These are phyloP conservation scores for Spatulosminthurus flaviceps DNA, from an alignment of 2,888 invertebrate species.

Conservation along the genomic window DNA sequence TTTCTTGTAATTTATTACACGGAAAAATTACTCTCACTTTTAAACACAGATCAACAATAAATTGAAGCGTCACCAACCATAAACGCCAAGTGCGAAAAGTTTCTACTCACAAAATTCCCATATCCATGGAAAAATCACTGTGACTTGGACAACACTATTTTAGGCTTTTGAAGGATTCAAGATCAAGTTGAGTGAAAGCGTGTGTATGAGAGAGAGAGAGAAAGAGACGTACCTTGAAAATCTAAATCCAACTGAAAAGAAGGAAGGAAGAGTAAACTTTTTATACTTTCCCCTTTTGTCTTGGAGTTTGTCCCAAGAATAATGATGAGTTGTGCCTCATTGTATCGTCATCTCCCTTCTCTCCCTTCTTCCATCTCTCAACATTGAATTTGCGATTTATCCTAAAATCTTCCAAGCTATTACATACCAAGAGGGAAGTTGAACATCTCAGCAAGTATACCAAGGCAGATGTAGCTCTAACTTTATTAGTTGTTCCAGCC, in stretches of 20 bases:
- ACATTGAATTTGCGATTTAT: neutral
- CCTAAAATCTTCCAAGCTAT: no score
- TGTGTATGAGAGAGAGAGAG: no score
- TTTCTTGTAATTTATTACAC: no score
- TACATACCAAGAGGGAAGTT: no score
- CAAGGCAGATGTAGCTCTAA: no score
- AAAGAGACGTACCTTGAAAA: slow-evolving; percentile 20
- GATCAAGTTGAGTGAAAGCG: no score
- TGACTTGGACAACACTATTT: no score
- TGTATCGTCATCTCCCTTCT: neutral
- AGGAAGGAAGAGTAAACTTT: slow-evolving; percentile 24
- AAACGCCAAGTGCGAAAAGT: no score
- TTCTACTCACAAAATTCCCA: neutral
- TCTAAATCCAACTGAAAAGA: neutral
- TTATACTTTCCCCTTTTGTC: slow-evolving; percentile 33
- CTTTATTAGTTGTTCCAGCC: no score
- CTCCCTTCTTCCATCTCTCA: neutral
- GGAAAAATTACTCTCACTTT: no score
- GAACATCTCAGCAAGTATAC: no score
- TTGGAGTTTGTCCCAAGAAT: slow-evolving; percentile 24
- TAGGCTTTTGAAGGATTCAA: neutral
- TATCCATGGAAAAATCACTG: no score
- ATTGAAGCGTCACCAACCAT: neutral
- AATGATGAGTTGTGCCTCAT: slow-evolving; percentile 20
- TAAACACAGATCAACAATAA: neutral